Evolutionary conservation across 2,888 invertebrate genomes (phyloP).

Genomic region (Suillia variegata): DNA sequence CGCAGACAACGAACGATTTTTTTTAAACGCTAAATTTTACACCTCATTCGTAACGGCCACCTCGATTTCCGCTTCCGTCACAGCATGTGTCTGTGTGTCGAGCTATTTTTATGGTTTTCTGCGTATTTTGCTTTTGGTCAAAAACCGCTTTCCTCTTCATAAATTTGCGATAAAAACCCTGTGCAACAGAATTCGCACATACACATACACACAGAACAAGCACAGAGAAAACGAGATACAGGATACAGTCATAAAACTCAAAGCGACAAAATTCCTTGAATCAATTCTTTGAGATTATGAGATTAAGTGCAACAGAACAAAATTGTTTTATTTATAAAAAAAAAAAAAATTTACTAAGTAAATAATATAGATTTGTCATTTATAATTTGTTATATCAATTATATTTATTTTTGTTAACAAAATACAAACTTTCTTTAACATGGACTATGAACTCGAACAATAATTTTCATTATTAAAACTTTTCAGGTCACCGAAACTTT

Average conservation of each 20-base stretch:
- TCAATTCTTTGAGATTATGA: no score
- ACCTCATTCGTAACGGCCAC: neutral
- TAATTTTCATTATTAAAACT: no score
- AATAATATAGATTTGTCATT: no score
- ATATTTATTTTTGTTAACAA: no score
- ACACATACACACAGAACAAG: constrained; percentile 3
- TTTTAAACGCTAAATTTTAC: neutral
- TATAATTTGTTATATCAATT: no score
- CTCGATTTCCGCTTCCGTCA: neutral
- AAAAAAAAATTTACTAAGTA: no score
- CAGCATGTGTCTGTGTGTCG: constrained; percentile 12
- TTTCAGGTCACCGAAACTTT: no score
- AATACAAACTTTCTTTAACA: no score
- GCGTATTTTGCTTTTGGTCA: constrained; percentile 45
- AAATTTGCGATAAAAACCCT: constrained; percentile 53
- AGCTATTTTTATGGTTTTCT: constrained; percentile 50
- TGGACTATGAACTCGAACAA: no score
- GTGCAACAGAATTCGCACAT: constrained; percentile 28
- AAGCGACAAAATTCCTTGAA: no score
- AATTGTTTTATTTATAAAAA: no score
- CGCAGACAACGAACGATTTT: neutral
- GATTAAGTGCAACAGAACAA: no score
- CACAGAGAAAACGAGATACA: neutral
- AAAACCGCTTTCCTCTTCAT: constrained; percentile 47
- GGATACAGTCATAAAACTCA: neutral